phyloP scores from a whole-genome alignment of 2,113 vertebrate genomes.

The Podarcis muralis region DNA sequence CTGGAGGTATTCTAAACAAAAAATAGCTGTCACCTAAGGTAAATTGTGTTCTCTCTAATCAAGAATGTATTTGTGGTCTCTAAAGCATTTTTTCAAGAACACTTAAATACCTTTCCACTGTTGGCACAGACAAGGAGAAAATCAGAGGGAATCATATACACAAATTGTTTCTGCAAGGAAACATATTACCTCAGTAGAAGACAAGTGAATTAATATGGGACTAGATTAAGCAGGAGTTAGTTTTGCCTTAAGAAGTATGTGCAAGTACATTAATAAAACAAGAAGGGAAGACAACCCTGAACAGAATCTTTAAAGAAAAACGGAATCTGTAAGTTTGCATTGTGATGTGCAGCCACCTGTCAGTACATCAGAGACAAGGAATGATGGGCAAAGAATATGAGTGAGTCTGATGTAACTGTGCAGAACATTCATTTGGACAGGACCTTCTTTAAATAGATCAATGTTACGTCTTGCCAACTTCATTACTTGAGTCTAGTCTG shows the following conservation, averaged over 20 bases:
- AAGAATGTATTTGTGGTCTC: neutral
- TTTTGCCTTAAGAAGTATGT: neutral
- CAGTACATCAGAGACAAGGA: neutral
- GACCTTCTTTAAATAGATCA: neutral
- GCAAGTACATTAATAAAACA: neutral
- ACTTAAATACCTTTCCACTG: neutral
- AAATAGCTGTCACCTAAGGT: neutral
- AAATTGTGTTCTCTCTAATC: neutral
- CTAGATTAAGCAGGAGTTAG: neutral
- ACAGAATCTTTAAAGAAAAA: neutral
- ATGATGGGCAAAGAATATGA: neutral
- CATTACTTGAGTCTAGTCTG: neutral
- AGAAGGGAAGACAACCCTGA: neutral
- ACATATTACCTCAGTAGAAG: neutral
- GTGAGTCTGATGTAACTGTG: neutral
- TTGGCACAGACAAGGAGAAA: neutral
- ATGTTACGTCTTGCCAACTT: neutral
- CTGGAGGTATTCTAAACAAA: neutral
- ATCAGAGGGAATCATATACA: neutral
- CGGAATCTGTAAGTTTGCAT: neutral
- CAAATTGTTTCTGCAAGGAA: neutral
- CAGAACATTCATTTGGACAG: neutral
- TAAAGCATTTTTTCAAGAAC: neutral
- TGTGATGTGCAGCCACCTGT: neutral
- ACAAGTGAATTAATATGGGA: neutral